phyloP scores from a whole-genome alignment of 1,140 invertebrate species.

The Hylaeus anthracinus region DNA sequence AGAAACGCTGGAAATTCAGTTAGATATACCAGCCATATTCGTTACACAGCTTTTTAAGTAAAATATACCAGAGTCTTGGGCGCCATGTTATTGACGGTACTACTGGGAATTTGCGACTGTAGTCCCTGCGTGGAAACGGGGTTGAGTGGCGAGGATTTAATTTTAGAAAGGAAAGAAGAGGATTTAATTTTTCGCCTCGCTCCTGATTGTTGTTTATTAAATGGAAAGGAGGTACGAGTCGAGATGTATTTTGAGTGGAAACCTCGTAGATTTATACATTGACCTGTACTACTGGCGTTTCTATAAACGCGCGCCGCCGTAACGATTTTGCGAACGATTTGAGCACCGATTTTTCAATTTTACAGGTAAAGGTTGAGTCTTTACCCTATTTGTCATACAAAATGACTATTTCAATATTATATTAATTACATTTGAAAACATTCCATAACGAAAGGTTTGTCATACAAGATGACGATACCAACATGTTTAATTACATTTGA shows the following conservation, averaged over 20 bases:
- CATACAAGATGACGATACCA: too few species aligned
- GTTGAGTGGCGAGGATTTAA: slow-evolving; percentile 19
- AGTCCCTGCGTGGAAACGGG: slow-evolving; percentile 11
- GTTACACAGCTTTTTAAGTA: not conserved
- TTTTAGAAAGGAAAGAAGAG: not conserved
- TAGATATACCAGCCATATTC: too few species aligned
- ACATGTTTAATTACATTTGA: too few species aligned
- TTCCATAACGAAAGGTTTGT: too few species aligned
- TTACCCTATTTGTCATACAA: too few species aligned
- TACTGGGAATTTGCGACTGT: slow-evolving; percentile 1
- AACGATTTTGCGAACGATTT: too few species aligned
- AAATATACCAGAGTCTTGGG: not conserved
- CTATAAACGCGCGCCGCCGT: not conserved
- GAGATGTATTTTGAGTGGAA: slow-evolving; percentile 2
- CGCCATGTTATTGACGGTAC: slow-evolving; percentile 2
- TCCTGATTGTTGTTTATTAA: not conserved
- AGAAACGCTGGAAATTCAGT: not conserved
- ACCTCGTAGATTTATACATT: not conserved
- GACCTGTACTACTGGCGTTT: not conserved
- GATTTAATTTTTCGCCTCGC: slow-evolving; percentile 7
- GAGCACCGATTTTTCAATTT: too few species aligned
- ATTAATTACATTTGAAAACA: too few species aligned
- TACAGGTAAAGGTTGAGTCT: too few species aligned
- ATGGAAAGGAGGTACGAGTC: slow-evolving; percentile 12
- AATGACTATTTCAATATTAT: too few species aligned